Conservation (phyloP, 2,113 vertebrate genomes). For the Promerops cafer region DNA sequence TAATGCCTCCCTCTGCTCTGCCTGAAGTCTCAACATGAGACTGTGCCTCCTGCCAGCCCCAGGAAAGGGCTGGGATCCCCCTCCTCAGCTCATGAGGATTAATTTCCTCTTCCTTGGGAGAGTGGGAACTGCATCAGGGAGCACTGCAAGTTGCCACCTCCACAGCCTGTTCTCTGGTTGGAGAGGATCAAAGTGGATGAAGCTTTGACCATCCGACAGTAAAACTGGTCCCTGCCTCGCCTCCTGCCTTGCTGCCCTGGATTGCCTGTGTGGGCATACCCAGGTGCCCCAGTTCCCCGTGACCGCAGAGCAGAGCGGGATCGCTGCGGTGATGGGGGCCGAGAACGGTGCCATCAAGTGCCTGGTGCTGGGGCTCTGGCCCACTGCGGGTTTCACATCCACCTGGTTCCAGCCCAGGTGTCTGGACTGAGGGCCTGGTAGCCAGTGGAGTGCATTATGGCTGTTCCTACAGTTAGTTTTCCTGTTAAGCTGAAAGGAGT, state of each 20-base stretch:
- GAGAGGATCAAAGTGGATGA: neutral
- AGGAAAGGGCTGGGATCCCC: neutral
- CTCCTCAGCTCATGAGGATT: fast-evolving
- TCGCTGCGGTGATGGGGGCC: fast-evolving
- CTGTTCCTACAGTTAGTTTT: neutral
- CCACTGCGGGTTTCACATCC: neutral
- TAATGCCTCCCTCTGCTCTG: neutral
- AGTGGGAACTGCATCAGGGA: neutral
- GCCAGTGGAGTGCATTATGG: neutral
- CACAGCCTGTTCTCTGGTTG: neutral
- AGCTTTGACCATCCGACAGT: neutral
- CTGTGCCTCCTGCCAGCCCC: neutral
- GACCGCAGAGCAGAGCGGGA: fast-evolving
- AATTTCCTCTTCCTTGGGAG: neutral
- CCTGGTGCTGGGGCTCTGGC: neutral
- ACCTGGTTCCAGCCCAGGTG: neutral
- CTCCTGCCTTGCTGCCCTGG: neutral
- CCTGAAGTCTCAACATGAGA: neutral
- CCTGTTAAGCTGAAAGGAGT: neutral
- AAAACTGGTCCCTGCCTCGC: fast-evolving
- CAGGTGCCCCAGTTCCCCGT: neutral
- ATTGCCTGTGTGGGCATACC: fast-evolving
- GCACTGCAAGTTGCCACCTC: neutral
- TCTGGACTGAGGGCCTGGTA: neutral
- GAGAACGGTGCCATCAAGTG: fast-evolving